phyloP scores from a whole-genome alignment of 2,797 vertebrate genomes.

The Yasuhikotakia modesta region DNA sequence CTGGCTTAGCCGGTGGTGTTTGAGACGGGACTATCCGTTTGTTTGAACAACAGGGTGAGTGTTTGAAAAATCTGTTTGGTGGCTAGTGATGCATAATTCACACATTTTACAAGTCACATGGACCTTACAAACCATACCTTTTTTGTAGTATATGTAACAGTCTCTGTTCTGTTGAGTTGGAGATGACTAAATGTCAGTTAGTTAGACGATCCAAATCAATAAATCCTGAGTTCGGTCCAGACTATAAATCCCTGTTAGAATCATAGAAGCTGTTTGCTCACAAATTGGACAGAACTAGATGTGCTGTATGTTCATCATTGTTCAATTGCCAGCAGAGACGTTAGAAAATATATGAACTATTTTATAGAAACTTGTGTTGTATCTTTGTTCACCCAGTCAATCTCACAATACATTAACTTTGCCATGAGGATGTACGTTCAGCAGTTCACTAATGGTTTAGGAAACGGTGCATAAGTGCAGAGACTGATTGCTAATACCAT shows the following conservation, averaged over 20 bases:
- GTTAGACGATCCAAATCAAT: not conserved
- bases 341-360: not conserved
- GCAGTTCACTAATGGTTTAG: conserved; percentile 1
- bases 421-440: not conserved
- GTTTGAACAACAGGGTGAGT: too few species aligned
- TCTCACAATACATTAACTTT: conserved; percentile 11
- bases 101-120: too few species aligned
- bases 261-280: not conserved
- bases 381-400: not conserved
- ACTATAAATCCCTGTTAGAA: not conserved
- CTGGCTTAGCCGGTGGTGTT: too few species aligned
- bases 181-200: too few species aligned
- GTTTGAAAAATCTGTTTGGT: too few species aligned
- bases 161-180: too few species aligned
- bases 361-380: too few species aligned
- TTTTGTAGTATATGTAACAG: not conserved
- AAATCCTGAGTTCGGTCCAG: not conserved
- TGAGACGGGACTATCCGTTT: too few species aligned
- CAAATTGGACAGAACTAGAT: not conserved
- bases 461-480: not conserved
- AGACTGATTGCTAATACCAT: conserved; percentile 20
- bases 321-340: not conserved
- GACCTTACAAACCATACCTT: too few species aligned
- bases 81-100: too few species aligned
- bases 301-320: not conserved